Conservation (phyloP, 2,797 vertebrate species). For the Chromobotia macracanthus region DNA sequence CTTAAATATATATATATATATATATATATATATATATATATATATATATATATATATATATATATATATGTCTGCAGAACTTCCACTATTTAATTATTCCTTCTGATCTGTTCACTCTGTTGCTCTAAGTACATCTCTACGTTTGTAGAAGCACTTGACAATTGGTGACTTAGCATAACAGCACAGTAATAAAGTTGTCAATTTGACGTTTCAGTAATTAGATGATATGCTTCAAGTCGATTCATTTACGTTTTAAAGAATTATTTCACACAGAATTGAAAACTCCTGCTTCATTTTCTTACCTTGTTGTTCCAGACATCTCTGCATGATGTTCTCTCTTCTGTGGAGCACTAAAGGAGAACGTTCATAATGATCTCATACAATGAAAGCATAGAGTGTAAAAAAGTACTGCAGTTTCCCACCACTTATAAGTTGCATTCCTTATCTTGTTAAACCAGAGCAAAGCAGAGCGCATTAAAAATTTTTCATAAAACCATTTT, state of each 20-base stretch:
- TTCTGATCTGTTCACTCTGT: constrained; percentile 44
- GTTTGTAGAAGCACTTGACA: not conserved
- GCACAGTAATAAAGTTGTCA: not conserved
- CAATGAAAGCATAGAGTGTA: too few species aligned
- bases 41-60: too few species aligned
- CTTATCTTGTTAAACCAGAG: too few species aligned
- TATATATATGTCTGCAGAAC: not conserved
- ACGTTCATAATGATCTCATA: too few species aligned
- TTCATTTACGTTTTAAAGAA: not conserved
- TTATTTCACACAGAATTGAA: not conserved
- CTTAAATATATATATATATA: too few species aligned
- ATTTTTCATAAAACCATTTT: too few species aligned
- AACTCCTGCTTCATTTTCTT: not conserved
- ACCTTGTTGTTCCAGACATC: not conserved
- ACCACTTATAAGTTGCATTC: too few species aligned
- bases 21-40: too few species aligned
- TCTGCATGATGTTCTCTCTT: too few species aligned
- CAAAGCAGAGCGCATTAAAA: too few species aligned
- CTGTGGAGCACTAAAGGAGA: too few species aligned
- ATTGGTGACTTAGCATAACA: not conserved
- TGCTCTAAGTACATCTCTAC: constrained; percentile 14
- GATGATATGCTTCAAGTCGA: not conserved
- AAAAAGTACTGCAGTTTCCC: too few species aligned
- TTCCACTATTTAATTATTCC: constrained; percentile 36
- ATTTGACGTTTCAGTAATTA: not conserved